Evolutionary conservation across 2,113 vertebrate genomes (phyloP), one percentile per base, ranked within the genome.

Genomic region (Isichthys henryi): DNA sequence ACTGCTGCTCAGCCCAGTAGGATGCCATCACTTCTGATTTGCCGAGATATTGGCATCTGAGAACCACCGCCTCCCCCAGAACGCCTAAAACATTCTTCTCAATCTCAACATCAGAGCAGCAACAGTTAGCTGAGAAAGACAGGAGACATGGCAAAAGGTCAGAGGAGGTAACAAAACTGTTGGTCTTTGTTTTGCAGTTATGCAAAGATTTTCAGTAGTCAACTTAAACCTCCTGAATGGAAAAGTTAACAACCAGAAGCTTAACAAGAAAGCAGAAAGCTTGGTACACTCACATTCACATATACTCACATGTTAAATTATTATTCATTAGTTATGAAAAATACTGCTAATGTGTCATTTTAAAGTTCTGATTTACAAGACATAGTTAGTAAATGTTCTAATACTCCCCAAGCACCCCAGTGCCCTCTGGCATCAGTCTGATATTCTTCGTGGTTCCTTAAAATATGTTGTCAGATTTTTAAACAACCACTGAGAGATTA

Each of bases 41-140:
- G 1, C 94, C 94, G 48, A 88, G 77, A 88, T 94, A 95, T 5
- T 56, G 90, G 43, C 95, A 96, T 58, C n/a, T 89, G 90, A 96
- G 92, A 90, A 94, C 89, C 50, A 92, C 90, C 0, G 92, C 91
- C 82, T 94, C 93, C 77, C 95, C 95, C 46, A 96, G 90, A 56
- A 94, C 82, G 2, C 90, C 96, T 2, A 85, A 94, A 89, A 94
- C 49, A 17, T 92, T 92, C 17, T 23, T 82, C 1, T 88, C 66
- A 49, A 93, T 86, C 88, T 89, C 88, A 56, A 77, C 8, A 6
- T 50, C 53, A 31, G 52, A 6, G 23, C 77, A 46, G 62, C n/a
- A 31, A 70, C 62, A 70, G 52, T 62, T 11, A 43, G 88, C 88
- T 89, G 77, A 21, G 39, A 83, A 86, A 90, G 27, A 45, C 70